phyloP scores from a whole-genome alignment of 1,140 invertebrate genomes.

The Rhopalosiphum padi region DNA sequence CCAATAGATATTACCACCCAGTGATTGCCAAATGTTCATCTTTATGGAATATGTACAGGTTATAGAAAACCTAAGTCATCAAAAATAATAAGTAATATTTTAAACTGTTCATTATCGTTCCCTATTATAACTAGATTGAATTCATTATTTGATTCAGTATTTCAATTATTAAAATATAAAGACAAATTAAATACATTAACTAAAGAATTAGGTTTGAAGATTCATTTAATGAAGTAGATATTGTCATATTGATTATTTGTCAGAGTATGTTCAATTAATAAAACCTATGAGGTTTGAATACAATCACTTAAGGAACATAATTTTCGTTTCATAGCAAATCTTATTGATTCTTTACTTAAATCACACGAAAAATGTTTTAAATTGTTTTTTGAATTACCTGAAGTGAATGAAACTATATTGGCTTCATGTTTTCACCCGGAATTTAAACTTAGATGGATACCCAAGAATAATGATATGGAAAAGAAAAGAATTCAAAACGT shows the following conservation, averaged over 20 bases:
- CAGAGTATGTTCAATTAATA: not conserved
- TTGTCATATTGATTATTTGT: not conserved
- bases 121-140: not conserved
- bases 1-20: not conserved
- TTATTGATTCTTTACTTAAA: not conserved
- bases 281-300: not conserved
- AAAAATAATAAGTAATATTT: not conserved
- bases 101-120: not conserved
- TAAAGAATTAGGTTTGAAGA: not conserved
- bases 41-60: not conserved
- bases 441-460: conserved; percentile 5
- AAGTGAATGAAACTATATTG: not conserved
- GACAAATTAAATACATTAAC: not conserved
- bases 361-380: not conserved
- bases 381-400: not conserved
- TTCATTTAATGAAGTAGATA: not conserved
- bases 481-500: not conserved
- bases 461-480: not conserved
- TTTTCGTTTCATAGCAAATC: not conserved
- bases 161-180: not conserved
- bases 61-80: not conserved
- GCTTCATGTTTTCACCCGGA: not conserved
- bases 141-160: not conserved
- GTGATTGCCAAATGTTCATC: not conserved
- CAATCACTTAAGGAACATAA: not conserved